Percentiles rank a stretch among this genome's conserved stretches.
These are phyloP conservation scores for Pipistrellus nathusii DNA, from an alignment of 2,797 vertebrate genomes.

Conservation along the genomic window DNA sequence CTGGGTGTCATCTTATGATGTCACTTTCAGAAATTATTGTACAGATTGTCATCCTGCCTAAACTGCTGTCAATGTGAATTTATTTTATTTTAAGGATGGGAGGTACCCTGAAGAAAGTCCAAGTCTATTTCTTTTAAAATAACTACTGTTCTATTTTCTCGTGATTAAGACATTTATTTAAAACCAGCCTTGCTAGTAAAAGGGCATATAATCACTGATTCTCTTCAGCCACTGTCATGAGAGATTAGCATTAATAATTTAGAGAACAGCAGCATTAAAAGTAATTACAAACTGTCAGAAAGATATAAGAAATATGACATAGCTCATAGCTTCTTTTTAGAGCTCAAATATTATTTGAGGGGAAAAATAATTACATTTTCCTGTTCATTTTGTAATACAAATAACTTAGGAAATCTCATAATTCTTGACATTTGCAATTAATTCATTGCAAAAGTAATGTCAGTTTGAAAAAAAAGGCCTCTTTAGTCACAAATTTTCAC, in stretches of 20 bases:
- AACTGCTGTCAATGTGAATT: constrained; percentile 37
- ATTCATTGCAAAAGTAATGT: constrained; percentile 72
- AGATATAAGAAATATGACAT: constrained; percentile 81
- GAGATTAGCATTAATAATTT: constrained; percentile 81
- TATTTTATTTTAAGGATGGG: constrained; percentile 64
- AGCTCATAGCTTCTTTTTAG: constrained; percentile 80
- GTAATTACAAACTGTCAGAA: constrained; percentile 82
- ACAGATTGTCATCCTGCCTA: constrained; percentile 2
- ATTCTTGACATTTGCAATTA: constrained; percentile 79
- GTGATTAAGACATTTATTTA: constrained; percentile 84
- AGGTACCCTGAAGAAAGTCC: constrained; percentile 30
- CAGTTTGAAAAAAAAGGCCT: constrained; percentile 62
- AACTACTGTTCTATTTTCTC: constrained; percentile 75
- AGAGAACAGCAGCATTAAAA: constrained; percentile 82
- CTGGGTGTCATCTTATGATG: constrained; percentile 49
- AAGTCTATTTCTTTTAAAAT: constrained; percentile 66
- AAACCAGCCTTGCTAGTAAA: constrained; percentile 70
- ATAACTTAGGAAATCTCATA: constrained; percentile 80
- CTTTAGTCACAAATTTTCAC: constrained; percentile 66
- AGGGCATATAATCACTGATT: constrained; percentile 73
- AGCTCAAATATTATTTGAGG: constrained; percentile 80
- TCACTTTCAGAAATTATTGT: constrained; percentile 70
- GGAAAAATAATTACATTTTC: constrained; percentile 84
- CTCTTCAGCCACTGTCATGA: constrained; percentile 73
- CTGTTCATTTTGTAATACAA: constrained; percentile 80